Conservation (phyloP, 2,113 vertebrate genomes). For the Paramisgurnus dabryanus region DNA sequence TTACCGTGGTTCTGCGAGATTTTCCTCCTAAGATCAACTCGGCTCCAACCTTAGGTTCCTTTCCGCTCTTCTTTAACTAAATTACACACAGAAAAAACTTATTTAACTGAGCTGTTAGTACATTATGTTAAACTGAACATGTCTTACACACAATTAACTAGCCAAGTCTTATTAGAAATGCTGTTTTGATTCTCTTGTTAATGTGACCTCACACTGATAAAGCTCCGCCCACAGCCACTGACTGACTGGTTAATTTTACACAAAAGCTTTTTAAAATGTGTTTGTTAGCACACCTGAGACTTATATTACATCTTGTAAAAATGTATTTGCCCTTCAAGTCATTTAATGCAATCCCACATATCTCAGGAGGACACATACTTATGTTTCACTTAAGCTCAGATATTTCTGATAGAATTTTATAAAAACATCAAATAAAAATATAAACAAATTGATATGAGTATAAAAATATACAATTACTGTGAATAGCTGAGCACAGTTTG, state of each 20-base stretch:
- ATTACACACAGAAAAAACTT: conserved; percentile 35
- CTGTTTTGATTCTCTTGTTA: no score
- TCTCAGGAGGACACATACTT: background rate
- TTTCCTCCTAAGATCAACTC: conserved; percentile 72
- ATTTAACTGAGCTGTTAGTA: background rate
- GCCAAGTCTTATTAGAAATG: no score
- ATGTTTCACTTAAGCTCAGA: background rate
- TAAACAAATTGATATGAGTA: background rate
- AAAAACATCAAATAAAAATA: background rate
- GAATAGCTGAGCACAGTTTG: background rate
- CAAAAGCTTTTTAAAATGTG: no score
- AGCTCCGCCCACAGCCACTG: no score
- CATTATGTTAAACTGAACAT: background rate
- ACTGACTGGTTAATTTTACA: no score
- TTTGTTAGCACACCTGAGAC: no score
- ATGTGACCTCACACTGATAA: no score
- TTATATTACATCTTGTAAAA: no score
- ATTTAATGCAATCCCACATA: background rate
- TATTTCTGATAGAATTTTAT: background rate
- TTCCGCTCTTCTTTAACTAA: conserved; percentile 86
- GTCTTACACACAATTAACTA: no score
- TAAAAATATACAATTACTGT: background rate
- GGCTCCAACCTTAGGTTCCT: conserved; percentile 80
- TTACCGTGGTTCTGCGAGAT: conserved; percentile 83
- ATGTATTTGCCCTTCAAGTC: background rate